phyloP scores from a whole-genome alignment of 1,140 invertebrate species.

The Linepithema humile region DNA sequence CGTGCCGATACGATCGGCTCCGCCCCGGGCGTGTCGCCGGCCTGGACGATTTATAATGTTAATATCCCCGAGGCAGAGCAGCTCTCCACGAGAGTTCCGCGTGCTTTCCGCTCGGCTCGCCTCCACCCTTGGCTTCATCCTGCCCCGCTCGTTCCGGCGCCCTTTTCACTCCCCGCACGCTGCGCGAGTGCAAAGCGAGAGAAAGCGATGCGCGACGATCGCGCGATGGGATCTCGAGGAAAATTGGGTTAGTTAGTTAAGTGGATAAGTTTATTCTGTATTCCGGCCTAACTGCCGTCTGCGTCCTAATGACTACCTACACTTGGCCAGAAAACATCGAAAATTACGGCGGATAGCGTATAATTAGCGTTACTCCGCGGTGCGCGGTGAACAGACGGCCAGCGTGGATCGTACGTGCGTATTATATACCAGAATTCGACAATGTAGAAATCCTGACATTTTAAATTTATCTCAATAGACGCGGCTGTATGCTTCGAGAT shows the following conservation, averaged over 20 bases:
- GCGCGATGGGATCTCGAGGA: constrained; percentile 9
- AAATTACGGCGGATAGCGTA: constrained; percentile 37
- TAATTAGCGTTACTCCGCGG: constrained; percentile 41
- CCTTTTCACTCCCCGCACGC: not conserved
- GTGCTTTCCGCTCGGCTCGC: constrained; percentile 43
- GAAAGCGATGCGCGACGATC: not conserved
- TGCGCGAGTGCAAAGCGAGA: not conserved
- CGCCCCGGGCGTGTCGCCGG: constrained; percentile 83
- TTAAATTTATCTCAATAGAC: not conserved
- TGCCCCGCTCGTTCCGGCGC: not conserved
- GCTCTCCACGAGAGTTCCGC: constrained; percentile 28
- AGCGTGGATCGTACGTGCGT: constrained; percentile 15
- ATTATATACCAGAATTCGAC: not conserved
- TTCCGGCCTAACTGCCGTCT: constrained; percentile 22
- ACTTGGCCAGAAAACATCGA: constrained; percentile 39
- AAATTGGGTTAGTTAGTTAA: constrained; percentile 51
- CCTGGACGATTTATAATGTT: constrained; percentile 83
- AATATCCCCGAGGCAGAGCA: constrained; percentile 76
- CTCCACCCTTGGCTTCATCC: constrained; percentile 20
- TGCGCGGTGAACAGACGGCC: constrained; percentile 33
- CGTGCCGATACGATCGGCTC: constrained; percentile 81
- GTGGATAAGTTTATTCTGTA: constrained; percentile 38
- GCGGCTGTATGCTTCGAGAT: no score
- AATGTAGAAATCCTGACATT: not conserved
- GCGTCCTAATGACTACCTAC: constrained; percentile 41